Conservation (phyloP, 2,113 vertebrate genomes). For the Leuciscus idus region DNA sequence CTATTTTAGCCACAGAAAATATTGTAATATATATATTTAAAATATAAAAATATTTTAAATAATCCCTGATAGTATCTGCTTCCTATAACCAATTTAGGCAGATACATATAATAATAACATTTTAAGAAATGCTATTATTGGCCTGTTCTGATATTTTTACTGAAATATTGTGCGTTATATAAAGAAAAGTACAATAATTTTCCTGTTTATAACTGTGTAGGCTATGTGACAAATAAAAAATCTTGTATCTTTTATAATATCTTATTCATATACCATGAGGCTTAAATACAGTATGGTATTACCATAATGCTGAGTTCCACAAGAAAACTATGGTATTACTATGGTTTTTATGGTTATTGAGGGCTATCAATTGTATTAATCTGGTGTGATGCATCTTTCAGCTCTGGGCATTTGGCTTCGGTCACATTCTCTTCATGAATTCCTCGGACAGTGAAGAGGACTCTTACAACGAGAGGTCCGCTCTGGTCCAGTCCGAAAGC, state of each 20-base stretch:
- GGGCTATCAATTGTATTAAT: not conserved
- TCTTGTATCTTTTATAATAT: too few relatives aligned
- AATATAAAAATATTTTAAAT: not conserved
- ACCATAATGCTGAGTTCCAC: too few relatives aligned
- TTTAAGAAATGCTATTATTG: not conserved
- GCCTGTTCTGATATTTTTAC: not conserved
- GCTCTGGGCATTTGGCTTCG: conserved; percentile 25
- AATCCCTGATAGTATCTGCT: not conserved
- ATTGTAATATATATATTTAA: too few relatives aligned
- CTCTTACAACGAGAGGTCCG: conserved; percentile 88
- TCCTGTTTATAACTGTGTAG: not conserved
- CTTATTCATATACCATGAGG: too few relatives aligned
- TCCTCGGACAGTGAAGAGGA: conserved; percentile 92
- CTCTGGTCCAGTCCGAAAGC: conserved; percentile 86
- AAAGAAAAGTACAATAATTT: not conserved
- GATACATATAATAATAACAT: not conserved
- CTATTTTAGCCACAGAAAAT: not conserved
- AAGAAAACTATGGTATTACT: too few relatives aligned
- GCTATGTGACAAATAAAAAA: too few relatives aligned
- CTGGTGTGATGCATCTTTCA: not conserved
- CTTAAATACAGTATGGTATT: too few relatives aligned
- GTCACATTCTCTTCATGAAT: conserved; percentile 78
- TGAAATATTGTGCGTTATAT: not conserved
- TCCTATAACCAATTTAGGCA: not conserved
- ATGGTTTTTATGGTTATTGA: too few relatives aligned